Evolutionary conservation across 2,888 invertebrate species (phyloP).

Genomic region (Limnephilus auricula): DNA sequence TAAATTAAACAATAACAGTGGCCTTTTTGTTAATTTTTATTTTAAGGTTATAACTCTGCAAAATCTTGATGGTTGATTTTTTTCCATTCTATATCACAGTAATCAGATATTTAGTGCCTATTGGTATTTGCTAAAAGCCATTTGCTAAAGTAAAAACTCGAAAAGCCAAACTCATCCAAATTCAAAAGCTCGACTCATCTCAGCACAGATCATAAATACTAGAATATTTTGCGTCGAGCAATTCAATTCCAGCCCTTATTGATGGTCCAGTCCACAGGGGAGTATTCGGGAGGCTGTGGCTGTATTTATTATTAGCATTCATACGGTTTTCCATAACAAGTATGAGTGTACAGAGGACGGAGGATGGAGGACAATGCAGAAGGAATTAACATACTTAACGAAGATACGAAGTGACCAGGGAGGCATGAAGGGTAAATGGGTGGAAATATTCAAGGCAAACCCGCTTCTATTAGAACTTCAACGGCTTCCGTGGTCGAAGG

Average conservation of each 20-base stretch:
- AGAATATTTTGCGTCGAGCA: neutral
- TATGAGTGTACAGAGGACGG: constrained; percentile 2
- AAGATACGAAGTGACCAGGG: constrained; percentile 34
- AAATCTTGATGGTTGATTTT: no score
- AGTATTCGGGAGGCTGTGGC: neutral
- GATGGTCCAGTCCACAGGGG: neutral
- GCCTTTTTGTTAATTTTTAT: no score
- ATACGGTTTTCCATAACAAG: constrained; percentile 38
- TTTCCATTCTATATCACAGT: no score
- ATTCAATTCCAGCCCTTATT: neutral
- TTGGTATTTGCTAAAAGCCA: no score
- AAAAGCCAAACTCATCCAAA: neutral
- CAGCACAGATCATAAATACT: neutral
- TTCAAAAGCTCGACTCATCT: neutral
- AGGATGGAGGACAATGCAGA: neutral
- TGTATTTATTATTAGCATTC: constrained; percentile 30
- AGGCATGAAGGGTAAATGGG: constrained; percentile 37
- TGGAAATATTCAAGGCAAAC: neutral
- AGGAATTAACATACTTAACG: constrained; percentile 41
- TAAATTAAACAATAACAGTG: no score
- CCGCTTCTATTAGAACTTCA: no score
- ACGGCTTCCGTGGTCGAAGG: no score
- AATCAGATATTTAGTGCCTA: no score
- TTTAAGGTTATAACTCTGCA: no score
- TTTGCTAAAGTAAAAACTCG: neutral